Evolutionary conservation across 2,113 vertebrate genomes (phyloP).

Genomic region (Amphiprion ocellaris): DNA sequence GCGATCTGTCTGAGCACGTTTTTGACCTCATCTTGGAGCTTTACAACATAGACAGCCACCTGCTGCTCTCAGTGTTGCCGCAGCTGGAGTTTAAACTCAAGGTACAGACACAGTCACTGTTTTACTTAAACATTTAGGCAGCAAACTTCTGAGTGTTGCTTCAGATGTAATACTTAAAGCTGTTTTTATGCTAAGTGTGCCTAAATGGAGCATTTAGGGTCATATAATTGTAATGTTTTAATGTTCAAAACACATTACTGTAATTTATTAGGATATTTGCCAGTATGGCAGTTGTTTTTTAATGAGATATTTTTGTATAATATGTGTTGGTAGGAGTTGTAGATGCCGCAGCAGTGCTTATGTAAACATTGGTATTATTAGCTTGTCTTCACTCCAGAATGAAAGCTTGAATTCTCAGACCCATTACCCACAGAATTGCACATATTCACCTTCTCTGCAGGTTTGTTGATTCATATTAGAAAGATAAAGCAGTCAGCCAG

Average conservation of each 20-base stretch:
- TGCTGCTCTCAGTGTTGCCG: constrained; percentile 97
- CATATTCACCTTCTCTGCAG: constrained; percentile 45
- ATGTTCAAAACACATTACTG: not conserved
- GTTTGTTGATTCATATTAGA: constrained; percentile 67
- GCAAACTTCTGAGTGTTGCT: not conserved
- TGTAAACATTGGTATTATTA: not conserved
- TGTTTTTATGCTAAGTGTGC: not conserved
- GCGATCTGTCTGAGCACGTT: constrained; percentile 97
- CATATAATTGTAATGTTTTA: constrained; percentile 1
- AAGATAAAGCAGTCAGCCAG: constrained; percentile 64
- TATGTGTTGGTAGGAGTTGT: not conserved
- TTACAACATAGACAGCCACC: constrained; percentile 98
- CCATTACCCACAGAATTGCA: constrained; percentile 41
- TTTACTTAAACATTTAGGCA: not conserved
- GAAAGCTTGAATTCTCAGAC: constrained; percentile 13
- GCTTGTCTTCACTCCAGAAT: constrained; percentile 13
- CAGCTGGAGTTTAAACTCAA: constrained; percentile 99
- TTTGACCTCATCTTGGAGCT: constrained; percentile 98
- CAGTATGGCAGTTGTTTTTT: not conserved
- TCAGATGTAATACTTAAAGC: not conserved
- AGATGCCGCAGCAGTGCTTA: not conserved
- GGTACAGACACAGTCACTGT: constrained; percentile 78
- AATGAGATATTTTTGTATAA: not conserved
- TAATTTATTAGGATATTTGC: not conserved
- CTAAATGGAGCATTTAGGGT: not conserved